These are phyloP conservation scores for Parasteatoda lunata DNA, from an alignment of 2,888 invertebrate genomes.

Conservation along the genomic window DNA sequence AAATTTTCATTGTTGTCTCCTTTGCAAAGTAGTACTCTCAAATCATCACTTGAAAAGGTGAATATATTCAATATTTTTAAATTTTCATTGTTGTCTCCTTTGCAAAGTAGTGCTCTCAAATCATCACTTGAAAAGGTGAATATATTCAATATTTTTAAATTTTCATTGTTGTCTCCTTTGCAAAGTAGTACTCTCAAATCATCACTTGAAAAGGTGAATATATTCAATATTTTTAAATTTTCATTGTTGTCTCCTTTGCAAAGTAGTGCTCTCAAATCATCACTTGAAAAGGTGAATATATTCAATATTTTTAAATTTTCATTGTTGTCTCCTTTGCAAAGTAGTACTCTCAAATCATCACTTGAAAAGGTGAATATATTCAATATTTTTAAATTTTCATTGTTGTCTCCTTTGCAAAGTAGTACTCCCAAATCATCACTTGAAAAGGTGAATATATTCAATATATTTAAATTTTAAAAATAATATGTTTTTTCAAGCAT, in stretches of 20 bases:
- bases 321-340: conserved; percentile 76
- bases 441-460: conserved; percentile 73
- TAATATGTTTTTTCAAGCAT: too few species aligned
- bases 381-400: too few species aligned
- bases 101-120: conserved; percentile 75
- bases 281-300: conserved; percentile 75
- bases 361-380: conserved; percentile 74
- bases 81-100: conserved; percentile 75
- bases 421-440: conserved; percentile 76
- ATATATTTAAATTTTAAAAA: too few species aligned
- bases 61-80: background rate
- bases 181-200: conserved; percentile 75
- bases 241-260: conserved; percentile 76
- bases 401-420: conserved; percentile 76
- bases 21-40: conserved; percentile 75
- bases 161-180: conserved; percentile 75
- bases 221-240: too few species aligned
- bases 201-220: conserved; percentile 76
- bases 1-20: conserved; percentile 75
- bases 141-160: too few species aligned
- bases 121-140: conserved; percentile 76
- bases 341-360: conserved; percentile 76
- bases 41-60: conserved; percentile 77
- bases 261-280: conserved; percentile 75
- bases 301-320: too few species aligned